phyloP scores from a whole-genome alignment of 2,113 vertebrate species.

The Anoplopoma fimbria region DNA sequence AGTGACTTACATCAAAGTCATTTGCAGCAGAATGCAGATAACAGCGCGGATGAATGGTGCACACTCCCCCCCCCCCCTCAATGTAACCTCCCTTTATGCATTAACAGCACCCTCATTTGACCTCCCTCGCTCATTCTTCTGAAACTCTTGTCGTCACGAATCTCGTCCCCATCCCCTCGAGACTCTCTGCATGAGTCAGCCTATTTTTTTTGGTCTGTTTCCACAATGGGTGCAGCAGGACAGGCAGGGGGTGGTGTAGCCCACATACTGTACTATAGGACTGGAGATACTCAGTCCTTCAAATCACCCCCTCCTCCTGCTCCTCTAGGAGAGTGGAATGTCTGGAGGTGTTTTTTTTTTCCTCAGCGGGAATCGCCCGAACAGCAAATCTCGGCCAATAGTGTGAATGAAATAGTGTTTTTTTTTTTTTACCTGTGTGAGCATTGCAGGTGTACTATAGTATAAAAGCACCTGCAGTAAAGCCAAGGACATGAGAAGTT shows the following conservation, averaged over 20 bases:
- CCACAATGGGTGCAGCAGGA: conserved; percentile 10
- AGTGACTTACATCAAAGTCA: conserved; percentile 10
- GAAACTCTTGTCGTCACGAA: conserved; percentile 34
- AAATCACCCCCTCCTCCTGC: background rate
- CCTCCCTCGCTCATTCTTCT: conserved; percentile 25
- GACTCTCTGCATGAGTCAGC: conserved; percentile 67
- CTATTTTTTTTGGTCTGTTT: background rate
- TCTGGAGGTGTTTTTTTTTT: conserved; percentile 27
- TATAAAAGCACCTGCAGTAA: conserved; percentile 17
- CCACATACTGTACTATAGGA: conserved; percentile 32
- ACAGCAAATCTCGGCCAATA: conserved; percentile 39
- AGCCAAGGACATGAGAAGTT: background rate
- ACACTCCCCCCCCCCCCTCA: conserved; percentile 30
- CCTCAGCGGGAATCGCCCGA: conserved; percentile 44
- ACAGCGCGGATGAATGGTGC: too few species aligned
- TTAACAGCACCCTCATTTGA: conserved; percentile 10
- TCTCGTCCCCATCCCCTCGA: conserved; percentile 27
- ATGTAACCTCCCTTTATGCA: background rate
- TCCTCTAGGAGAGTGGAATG: conserved; percentile 39
- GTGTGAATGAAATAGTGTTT: conserved; percentile 39
- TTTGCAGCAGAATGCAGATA: conserved; percentile 11
- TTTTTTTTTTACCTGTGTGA: conserved; percentile 30
- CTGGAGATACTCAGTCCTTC: conserved; percentile 20
- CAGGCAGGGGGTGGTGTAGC: conserved; percentile 19
- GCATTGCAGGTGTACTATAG: conserved; percentile 43